Evolutionary conservation across 2,113 vertebrate genomes (phyloP).

Genomic region (Sceloporus undulatus): DNA sequence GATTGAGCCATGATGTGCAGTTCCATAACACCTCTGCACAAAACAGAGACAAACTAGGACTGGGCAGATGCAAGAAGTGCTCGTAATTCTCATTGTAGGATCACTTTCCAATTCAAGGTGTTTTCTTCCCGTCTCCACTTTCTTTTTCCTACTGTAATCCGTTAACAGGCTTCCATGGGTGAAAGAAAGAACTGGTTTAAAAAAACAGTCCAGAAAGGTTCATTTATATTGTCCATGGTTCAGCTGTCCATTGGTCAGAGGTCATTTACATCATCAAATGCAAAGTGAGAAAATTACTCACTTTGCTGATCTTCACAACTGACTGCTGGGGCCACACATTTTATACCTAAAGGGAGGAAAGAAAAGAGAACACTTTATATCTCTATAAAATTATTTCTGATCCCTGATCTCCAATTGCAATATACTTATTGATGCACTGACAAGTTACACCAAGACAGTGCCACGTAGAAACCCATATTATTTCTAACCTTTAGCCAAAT

Average conservation of each 20-base stretch:
- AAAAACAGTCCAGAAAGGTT: constrained; percentile 79
- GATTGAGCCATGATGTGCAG: constrained; percentile 79
- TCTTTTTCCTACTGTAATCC: constrained; percentile 68
- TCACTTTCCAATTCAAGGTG: constrained; percentile 69
- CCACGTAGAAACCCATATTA: background rate
- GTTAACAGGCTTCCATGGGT: constrained; percentile 66
- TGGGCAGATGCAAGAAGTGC: constrained; percentile 91
- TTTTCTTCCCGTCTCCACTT: constrained; percentile 60
- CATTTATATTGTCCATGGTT: constrained; percentile 85
- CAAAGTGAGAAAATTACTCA: constrained; percentile 47
- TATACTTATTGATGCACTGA: constrained; percentile 17
- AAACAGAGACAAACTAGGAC: constrained; percentile 97
- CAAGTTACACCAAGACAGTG: constrained; percentile 26
- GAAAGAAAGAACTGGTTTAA: constrained; percentile 78
- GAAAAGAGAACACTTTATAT: constrained; percentile 57
- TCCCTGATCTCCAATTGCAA: constrained; percentile 24
- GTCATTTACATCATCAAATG: constrained; percentile 89
- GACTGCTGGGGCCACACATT: constrained; percentile 79
- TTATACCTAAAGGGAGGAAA: constrained; percentile 77
- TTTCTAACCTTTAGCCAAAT: constrained; percentile 8
- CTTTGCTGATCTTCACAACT: constrained; percentile 78
- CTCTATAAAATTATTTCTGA: constrained; percentile 58
- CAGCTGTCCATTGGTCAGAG: constrained; percentile 73
- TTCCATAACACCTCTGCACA: constrained; percentile 90
- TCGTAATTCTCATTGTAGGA: constrained; percentile 93